Evolutionary conservation across 2,888 invertebrate species (phyloP).

Genomic region (Pseudococcus jackbeardsleyi): DNA sequence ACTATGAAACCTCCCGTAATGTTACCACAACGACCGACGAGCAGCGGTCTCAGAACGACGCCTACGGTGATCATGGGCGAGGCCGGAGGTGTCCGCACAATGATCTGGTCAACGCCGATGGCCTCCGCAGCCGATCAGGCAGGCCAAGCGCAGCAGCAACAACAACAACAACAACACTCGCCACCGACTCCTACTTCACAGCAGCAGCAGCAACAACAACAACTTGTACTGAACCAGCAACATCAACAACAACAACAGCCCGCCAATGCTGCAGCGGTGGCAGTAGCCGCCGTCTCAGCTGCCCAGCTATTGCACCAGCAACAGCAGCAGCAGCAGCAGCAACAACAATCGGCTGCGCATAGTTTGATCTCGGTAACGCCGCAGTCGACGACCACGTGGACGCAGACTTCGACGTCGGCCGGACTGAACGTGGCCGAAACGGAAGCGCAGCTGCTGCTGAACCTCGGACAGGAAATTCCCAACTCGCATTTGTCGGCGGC

Average conservation of each 20-base stretch:
- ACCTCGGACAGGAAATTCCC: slow-evolving; percentile 69
- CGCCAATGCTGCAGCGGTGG: slow-evolving; percentile 67
- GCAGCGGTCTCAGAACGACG: slow-evolving; percentile 70
- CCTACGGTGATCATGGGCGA: slow-evolving; percentile 95
- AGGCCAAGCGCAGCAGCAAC: slow-evolving; percentile 70
- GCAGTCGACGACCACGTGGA: slow-evolving; percentile 73
- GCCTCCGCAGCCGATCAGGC: slow-evolving; percentile 72
- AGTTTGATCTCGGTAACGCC: slow-evolving; percentile 67
- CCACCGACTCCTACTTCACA: slow-evolving; percentile 74
- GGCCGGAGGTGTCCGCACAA: slow-evolving; percentile 85
- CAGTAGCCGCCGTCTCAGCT: slow-evolving; percentile 41
- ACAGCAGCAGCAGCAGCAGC: background rate
- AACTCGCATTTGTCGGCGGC: slow-evolving; percentile 67
- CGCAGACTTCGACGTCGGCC: slow-evolving; percentile 73
- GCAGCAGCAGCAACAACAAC: slow-evolving; percentile 73
- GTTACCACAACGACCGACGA: slow-evolving; percentile 67
- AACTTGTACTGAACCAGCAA: slow-evolving; percentile 4
- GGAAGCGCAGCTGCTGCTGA: slow-evolving; percentile 73
- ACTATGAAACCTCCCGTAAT: slow-evolving; percentile 68
- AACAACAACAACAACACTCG: slow-evolving; percentile 78
- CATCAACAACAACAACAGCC: slow-evolving; percentile 72
- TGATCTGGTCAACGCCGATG: slow-evolving; percentile 78
- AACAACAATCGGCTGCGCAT: slow-evolving; percentile 70
- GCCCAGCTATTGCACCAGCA: slow-evolving; percentile 53
- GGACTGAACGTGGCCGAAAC: slow-evolving; percentile 71